phyloP scores from a whole-genome alignment of 2,888 invertebrate species.

The Cenopis cana region DNA sequence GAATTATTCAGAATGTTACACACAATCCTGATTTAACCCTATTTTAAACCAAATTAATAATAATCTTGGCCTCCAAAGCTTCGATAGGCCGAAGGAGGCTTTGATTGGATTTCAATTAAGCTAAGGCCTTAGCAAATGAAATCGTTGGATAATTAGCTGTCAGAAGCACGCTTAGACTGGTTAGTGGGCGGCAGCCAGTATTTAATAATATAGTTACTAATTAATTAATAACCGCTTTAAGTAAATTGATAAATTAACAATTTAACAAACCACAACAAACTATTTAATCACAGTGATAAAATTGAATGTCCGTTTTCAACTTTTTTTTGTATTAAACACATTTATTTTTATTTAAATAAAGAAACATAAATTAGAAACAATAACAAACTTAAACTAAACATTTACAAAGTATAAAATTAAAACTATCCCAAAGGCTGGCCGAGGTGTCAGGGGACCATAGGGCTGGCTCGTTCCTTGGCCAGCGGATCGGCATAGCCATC shows the following conservation, averaged over 20 bases:
- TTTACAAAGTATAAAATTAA: no score
- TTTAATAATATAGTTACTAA: background rate
- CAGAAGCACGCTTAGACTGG: constrained; percentile 22
- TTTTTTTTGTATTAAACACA: no score
- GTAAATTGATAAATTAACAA: background rate
- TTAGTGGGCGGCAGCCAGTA: constrained; percentile 9
- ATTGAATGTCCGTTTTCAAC: no score
- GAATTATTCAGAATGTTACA: background rate
- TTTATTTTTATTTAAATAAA: no score
- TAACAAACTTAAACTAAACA: no score
- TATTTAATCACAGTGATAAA: no score
- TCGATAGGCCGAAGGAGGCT: constrained; percentile 15
- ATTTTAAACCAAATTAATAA: constrained; percentile 18
- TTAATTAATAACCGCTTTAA: background rate
- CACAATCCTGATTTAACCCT: constrained; percentile 8
- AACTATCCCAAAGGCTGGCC: no score
- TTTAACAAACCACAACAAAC: background rate
- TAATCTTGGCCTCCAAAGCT: constrained; percentile 1
- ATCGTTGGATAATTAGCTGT: constrained; percentile 41
- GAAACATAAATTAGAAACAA: no score
- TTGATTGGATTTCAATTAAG: constrained; percentile 42
- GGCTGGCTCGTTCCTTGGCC: no score
- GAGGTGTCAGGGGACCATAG: no score
- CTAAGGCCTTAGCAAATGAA: constrained; percentile 32
- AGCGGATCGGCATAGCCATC: no score